phyloP scores from a whole-genome alignment of 2,888 invertebrate species.

The Tipula vernalis region DNA sequence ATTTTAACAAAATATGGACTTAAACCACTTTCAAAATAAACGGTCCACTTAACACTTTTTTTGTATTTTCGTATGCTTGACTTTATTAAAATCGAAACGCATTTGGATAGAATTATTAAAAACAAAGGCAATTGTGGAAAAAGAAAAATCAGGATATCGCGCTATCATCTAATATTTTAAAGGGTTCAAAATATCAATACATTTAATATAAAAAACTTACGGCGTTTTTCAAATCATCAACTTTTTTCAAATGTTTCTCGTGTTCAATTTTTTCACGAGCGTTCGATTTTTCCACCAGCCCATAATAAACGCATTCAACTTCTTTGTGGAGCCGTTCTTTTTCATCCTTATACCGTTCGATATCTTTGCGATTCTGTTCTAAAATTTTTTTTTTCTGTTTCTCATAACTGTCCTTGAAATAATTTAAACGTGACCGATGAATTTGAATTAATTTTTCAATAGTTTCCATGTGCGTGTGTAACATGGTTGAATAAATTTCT shows the following conservation, averaged over 20 bases:
- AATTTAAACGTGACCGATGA: conserved; percentile 36
- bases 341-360: conserved; percentile 38
- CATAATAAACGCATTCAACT: conserved; percentile 44
- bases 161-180: too few relatives aligned
- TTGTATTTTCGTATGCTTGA: too few relatives aligned
- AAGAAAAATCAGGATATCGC: too few relatives aligned
- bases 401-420: conserved; percentile 42
- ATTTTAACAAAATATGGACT: too few relatives aligned
- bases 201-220: conserved; percentile 26
- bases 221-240: conserved; percentile 39
- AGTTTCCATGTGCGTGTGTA: conserved; percentile 58
- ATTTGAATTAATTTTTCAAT: conserved; percentile 50
- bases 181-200: too few relatives aligned
- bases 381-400: conserved; percentile 42
- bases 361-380: conserved; percentile 42
- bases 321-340: conserved; percentile 44
- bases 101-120: too few relatives aligned
- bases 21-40: too few relatives aligned
- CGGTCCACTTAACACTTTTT: too few relatives aligned
- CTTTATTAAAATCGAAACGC: too few relatives aligned
- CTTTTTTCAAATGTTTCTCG: conserved; percentile 37
- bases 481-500: conserved; percentile 57
- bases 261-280: conserved; percentile 29
- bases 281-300: conserved; percentile 38
- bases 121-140: too few relatives aligned